Percentiles rank a stretch among this genome's conserved stretches.
Conservation (phyloP, 2,113 vertebrate species). For the Myrmecophaga tridactyla region DNA sequence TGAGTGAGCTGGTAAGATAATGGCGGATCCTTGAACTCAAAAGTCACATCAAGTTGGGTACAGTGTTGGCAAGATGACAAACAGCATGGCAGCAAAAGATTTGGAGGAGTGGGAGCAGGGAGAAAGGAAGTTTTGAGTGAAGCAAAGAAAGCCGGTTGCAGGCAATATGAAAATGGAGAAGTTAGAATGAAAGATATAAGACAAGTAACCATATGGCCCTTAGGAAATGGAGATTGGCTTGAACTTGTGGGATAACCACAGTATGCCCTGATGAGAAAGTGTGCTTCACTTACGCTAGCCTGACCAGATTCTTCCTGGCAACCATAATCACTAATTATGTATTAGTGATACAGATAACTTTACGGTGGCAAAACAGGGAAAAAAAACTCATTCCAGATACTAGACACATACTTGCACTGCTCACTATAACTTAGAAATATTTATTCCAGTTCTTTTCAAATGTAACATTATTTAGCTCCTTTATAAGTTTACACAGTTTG, state of each 20-base stretch:
- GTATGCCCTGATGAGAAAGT: background rate
- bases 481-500: background rate
- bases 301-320: background rate
- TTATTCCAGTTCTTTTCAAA: background rate
- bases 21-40: background rate
- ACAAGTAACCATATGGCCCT: background rate
- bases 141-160: background rate
- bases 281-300: background rate
- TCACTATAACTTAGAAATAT: background rate
- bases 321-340: background rate
- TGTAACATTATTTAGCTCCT: conserved; percentile 18
- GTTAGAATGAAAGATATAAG: no score
- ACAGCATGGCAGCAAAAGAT: no score
- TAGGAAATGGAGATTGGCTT: background rate
- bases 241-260: background rate
- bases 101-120: background rate
- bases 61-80: background rate
- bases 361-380: background rate
- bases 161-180: background rate
- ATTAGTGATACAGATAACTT: background rate
- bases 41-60: rapidly evolving
- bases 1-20: background rate
- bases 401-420: background rate
- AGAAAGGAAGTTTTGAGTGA: background rate
- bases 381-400: background rate